Base-by-base conservation (phyloP, 92 coral and sea anemone species). In the Palythoa heliodiscus region DNA sequence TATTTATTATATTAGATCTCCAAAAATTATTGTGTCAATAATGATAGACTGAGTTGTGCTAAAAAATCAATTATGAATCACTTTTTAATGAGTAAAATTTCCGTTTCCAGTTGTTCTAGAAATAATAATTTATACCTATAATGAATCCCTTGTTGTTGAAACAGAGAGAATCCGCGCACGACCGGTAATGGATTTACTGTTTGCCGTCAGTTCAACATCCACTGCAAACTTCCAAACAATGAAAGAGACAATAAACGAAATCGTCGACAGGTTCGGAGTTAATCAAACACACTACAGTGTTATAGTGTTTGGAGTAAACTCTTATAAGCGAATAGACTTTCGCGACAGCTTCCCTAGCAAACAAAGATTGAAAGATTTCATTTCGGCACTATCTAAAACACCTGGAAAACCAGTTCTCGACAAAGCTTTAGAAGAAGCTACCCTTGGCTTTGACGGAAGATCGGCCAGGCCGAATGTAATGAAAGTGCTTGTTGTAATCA, bases 341-440 rank as follows among this genome's bases (percentile, higher is more conserved):
- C 73, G 87, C 7, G 77, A 58, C 17, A 60, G 20, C 53, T 89
- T 87, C 24, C 86, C 92, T 11, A 66, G 78, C 48, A 75, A 76
- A 7, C 90, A 86, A 22, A 86, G 47, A 4, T 87, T 96, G 2
- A 89, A 91, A 63, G 70, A 50, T 64, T 75, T 92, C n/a, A 88
- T 96, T 25, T 82, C 86, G 77, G 76, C 88, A 4, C 88, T 92
- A 11, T 91, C 93, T 6, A 78, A 84, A n/a, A 86, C 82, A 20
- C 88, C 74, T 1, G 98, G 98, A 19, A 63, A 73, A 25, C 92
- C 96, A 58, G 94, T 73, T 52, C 89, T 96, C 54, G 96, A 90
- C 54, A 89, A 85, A 37, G 98, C 93, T 4, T 82, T 96, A 85
- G 87, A 90, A 37, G 93, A 90, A 71, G 97, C 95, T 3, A 93